Evolutionary conservation across 2,888 invertebrate genomes (phyloP).

Genomic region (Idaea biselata): DNA sequence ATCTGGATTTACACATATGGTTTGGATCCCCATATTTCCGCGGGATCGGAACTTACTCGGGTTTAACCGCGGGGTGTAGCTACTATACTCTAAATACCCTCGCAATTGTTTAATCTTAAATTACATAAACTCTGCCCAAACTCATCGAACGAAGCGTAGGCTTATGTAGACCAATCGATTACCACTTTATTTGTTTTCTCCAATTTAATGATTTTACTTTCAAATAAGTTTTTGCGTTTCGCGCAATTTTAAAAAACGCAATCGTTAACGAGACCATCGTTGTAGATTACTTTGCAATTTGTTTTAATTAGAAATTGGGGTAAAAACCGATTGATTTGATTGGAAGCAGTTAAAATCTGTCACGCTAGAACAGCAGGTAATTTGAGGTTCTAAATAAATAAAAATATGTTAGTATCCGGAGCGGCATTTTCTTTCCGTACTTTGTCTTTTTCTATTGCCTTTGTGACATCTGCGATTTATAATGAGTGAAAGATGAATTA

Average conservation of each 20-base stretch:
- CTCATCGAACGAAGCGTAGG: conserved; percentile 10
- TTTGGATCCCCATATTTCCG: too few species aligned
- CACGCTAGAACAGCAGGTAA: background rate
- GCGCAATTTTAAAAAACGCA: conserved; percentile 9
- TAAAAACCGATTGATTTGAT: background rate
- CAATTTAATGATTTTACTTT: conserved; percentile 10
- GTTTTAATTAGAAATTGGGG: background rate
- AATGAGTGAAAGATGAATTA: too few species aligned
- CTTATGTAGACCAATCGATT: conserved; percentile 13
- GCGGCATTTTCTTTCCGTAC: background rate
- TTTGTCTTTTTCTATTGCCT: background rate
- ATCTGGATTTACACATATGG: too few species aligned
- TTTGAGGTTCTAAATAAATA: background rate
- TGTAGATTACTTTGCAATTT: background rate
- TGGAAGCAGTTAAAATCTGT: background rate
- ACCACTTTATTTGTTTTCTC: conserved; percentile 19
- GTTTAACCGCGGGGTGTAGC: too few species aligned
- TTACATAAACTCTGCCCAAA: background rate
- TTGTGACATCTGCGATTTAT: background rate
- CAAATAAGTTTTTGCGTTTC: background rate
- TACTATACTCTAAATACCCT: background rate
- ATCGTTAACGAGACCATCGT: conserved; percentile 12
- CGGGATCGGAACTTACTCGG: too few species aligned
- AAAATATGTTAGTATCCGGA: background rate
- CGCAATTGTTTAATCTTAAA: background rate